A percentile compares a stretch with the other conserved stretches of the same genome.
phyloP scores from a whole-genome alignment of 2,888 invertebrate species.

The Dastarcus helophoroides region DNA sequence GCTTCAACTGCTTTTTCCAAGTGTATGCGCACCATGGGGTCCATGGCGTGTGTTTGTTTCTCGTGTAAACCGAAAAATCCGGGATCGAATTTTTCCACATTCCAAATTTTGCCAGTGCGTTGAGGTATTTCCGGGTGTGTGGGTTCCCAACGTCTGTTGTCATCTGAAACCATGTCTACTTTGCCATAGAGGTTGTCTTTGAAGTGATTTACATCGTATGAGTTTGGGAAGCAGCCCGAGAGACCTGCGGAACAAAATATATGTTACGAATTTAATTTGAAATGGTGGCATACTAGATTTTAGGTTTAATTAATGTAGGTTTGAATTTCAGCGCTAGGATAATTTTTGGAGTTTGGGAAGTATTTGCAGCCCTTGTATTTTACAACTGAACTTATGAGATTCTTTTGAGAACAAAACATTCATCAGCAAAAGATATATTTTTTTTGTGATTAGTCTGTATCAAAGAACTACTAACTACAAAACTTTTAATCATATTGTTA shows the following conservation, averaged over 20 bases:
- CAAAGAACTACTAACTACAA: too few relatives aligned
- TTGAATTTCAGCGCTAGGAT: neutral
- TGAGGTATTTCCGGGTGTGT: conserved; percentile 45
- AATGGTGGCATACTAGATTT: neutral
- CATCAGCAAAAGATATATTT: too few relatives aligned
- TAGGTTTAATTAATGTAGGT: neutral
- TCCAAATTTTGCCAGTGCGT: conserved; percentile 54
- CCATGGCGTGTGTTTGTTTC: conserved; percentile 49
- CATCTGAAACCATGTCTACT: conserved; percentile 74
- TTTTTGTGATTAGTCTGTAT: too few relatives aligned
- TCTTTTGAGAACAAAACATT: neutral
- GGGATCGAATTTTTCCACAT: conserved; percentile 43
- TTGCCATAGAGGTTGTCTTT: conserved; percentile 62
- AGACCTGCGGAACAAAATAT: conserved; percentile 26
- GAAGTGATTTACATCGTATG: conserved; percentile 60
- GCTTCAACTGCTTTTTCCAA: conserved; percentile 50
- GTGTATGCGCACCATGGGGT: conserved; percentile 46
- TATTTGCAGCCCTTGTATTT: neutral
- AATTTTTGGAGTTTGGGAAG: neutral
- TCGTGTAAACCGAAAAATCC: conserved; percentile 42
- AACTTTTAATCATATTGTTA: too few relatives aligned
- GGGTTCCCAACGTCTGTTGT: conserved; percentile 63
- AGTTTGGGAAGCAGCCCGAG: conserved; percentile 66
- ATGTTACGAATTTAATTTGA: neutral
- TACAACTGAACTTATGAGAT: neutral